phyloP scores from a whole-genome alignment of 2,888 invertebrate species.

The Hydroisotoma schaefferi region DNA sequence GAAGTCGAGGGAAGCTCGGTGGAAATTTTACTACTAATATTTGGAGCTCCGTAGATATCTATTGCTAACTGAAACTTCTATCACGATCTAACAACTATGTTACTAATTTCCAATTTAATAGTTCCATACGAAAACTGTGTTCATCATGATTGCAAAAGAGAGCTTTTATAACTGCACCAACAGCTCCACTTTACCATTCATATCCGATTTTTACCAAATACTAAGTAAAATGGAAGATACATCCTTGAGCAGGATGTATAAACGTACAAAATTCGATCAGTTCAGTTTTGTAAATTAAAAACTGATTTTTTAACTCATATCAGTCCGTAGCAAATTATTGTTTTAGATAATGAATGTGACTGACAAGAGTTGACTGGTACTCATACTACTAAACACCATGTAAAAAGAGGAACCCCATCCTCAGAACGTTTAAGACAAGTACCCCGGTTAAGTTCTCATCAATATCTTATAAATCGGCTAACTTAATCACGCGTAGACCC shows the following conservation, averaged over 20 bases:
- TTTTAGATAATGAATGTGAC: slow-evolving; percentile 3
- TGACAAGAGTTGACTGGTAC: slow-evolving; percentile 2
- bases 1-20: background rate
- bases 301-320: background rate
- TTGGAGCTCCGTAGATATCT: slow-evolving; percentile 4
- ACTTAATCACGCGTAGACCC: slow-evolving; percentile 10
- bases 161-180: slow-evolving; percentile 30
- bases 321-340: background rate
- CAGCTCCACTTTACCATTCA: slow-evolving; percentile 1
- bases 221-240: slow-evolving; percentile 5
- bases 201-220: background rate
- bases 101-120: slow-evolving; percentile 30
- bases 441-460: no score
- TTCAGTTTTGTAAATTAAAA: slow-evolving; percentile 1
- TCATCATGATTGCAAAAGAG: slow-evolving; percentile 44
- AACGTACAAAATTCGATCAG: slow-evolving; percentile 1
- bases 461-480: slow-evolving; percentile 13
- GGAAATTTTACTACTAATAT: background rate
- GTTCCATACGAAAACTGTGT: slow-evolving; percentile 44
- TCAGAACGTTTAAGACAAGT: slow-evolving; percentile 3
- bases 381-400: slow-evolving; percentile 4
- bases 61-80: slow-evolving; percentile 4
- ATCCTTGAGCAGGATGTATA: background rate
- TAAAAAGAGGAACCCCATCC: background rate
- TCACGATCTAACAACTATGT: background rate